Evolutionary conservation across 2,888 invertebrate genomes (phyloP), one percentile per base, ranked within the genome.

Genomic region (Ernsta delagoae): DNA sequence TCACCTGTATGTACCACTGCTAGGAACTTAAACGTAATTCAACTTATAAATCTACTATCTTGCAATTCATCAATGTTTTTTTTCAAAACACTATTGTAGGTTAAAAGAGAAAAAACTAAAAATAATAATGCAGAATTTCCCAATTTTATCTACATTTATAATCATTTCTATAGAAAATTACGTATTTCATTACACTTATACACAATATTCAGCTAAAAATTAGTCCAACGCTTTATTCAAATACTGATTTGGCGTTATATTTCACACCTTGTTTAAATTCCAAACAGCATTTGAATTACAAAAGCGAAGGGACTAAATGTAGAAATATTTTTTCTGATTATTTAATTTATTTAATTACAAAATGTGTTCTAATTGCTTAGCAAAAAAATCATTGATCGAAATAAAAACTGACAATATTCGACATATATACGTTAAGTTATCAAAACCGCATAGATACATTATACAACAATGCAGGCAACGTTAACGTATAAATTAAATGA

Each of bases 171-270:
- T 64, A 59, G 69, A 69, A 69, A 69, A 68, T 63, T 69, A 69
- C 69, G 63, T 69, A 69, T 70, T 69, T 63, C 59, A 69, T 62
- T 69, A 69, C 45, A 63, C 59, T 69, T 69, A 69, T 53, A 69
- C 63, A 69, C 63, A 16, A 62, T 48, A 69, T 68, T 68, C 63
- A 59, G 63, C 69, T 69, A 69, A 59, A 63, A 41, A 43, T 39
- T 24, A 2, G 53, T 53, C 36, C 59, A 34, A 41, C 9, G 41
- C 5, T 59, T 53, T 34, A 63, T 63, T 50, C 63, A 69, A 63
- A 63, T 53, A 63, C 69, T 34, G 5, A 50, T 63, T 63, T 16
- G 59, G 63, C 31, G 43, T 48, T 5, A 8, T 8, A 7, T 62
- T 57, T 57, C 62, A 69, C 50, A 48, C 50, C 63, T 41, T n/a